These are phyloP conservation scores for Sinocyclocheilus anshuiensis DNA, from an alignment of 2,113 vertebrate species.

Conservation along the genomic window DNA sequence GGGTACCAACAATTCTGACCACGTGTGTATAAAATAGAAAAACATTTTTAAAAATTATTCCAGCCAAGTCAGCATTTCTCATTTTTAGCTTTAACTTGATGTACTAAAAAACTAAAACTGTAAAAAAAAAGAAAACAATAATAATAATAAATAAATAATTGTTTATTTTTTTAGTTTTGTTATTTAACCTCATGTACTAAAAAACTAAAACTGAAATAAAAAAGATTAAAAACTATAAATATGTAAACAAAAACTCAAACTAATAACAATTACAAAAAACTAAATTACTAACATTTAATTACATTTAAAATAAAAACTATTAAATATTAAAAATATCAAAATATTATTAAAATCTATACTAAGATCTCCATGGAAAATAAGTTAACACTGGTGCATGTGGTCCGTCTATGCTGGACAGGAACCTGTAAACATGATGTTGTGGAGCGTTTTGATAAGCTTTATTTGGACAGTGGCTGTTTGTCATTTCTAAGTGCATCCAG, in stretches of 20 bases:
- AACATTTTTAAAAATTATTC: too few relatives aligned
- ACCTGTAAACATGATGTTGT: constrained; percentile 9
- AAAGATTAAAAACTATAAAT: neutral
- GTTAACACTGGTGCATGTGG: neutral
- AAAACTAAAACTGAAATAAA: neutral
- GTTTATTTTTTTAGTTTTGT: too few relatives aligned
- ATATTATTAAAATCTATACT: neutral
- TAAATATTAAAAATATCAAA: neutral
- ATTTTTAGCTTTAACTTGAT: neutral
- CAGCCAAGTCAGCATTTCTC: neutral
- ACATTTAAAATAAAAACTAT: neutral
- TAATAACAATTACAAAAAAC: too few relatives aligned
- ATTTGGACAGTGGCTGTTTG: neutral
- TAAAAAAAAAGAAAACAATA: too few relatives aligned
- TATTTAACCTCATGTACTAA: too few relatives aligned
- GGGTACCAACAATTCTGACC: too few relatives aligned
- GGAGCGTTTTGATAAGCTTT: neutral
- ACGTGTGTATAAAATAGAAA: too few relatives aligned
- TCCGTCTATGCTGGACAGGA: neutral
- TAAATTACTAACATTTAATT: neutral
- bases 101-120: neutral
- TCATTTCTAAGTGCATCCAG: neutral
- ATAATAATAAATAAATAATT: too few relatives aligned
- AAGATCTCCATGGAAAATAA: neutral
- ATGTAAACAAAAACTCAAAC: neutral